phyloP scores from a whole-genome alignment of 2,113 vertebrate genomes.

The Gavialis gangeticus region DNA sequence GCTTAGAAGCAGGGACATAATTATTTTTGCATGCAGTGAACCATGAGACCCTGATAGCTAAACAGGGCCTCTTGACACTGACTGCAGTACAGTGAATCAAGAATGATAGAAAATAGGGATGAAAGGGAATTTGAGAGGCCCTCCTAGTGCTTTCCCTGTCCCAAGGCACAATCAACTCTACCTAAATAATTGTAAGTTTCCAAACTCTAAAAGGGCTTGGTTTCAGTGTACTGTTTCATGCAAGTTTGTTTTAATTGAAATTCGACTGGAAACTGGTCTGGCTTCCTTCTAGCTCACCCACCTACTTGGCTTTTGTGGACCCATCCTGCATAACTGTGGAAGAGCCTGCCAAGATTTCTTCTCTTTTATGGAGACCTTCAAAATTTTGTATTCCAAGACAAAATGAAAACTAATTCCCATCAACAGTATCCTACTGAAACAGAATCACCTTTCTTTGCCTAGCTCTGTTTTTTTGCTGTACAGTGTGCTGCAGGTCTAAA shows the following conservation, averaged over 20 bases:
- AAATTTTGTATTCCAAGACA: neutral
- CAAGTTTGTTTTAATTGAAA: too few species aligned
- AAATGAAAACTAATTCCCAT: neutral
- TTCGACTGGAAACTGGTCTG: neutral
- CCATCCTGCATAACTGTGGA: neutral
- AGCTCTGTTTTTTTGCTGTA: neutral
- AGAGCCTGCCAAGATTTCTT: neutral
- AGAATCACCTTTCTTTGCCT: neutral
- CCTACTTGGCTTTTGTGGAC: too few species aligned
- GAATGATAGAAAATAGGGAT: too few species aligned
- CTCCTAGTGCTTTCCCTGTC: too few species aligned
- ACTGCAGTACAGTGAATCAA: neutral
- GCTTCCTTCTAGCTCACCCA: neutral
- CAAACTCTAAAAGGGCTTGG: neutral
- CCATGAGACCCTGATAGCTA: neutral
- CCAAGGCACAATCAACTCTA: too few species aligned
- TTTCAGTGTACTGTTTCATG: too few species aligned
- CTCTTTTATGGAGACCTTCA: neutral
- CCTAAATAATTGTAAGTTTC: neutral
- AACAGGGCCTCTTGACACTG: neutral
- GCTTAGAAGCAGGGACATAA: too few species aligned
- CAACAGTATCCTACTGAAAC: neutral
- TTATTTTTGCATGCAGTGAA: neutral
- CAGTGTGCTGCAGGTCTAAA: neutral
- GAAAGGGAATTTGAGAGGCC: too few species aligned